These are phyloP conservation scores for Paramormyrops hopkinsi DNA, from an alignment of 2,797 vertebrate genomes.

Conservation along the genomic window DNA sequence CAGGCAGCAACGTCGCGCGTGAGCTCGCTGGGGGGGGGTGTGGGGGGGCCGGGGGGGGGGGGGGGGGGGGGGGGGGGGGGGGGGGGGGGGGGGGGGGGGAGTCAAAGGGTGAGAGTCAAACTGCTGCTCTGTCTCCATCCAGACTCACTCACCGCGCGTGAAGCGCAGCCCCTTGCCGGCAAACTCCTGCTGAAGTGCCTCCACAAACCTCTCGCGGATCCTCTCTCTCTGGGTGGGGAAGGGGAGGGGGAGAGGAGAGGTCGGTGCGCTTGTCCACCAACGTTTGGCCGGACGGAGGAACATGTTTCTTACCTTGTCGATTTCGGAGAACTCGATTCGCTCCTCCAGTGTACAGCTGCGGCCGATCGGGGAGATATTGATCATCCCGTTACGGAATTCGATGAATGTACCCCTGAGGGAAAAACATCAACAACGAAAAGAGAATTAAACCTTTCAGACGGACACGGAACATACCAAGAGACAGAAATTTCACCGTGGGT, in stretches of 20 bases:
- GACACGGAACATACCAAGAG: not conserved
- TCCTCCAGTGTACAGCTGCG: conserved; percentile 88
- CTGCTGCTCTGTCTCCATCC: not conserved
- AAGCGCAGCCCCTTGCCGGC: conserved; percentile 89
- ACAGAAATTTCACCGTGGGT: not conserved
- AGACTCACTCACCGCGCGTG: conserved; percentile 69
- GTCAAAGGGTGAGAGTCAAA: not conserved
- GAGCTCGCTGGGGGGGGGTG: too few species aligned
- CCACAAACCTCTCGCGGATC: conserved; percentile 93
- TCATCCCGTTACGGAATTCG: conserved; percentile 92
- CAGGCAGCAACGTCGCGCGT: too few species aligned
- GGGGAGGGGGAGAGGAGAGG: too few species aligned
- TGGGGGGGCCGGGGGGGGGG: too few species aligned
- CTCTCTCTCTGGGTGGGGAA: conserved; percentile 74
- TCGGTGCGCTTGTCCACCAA: not conserved
- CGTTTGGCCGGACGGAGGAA: not conserved
- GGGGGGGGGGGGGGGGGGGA: not conserved
- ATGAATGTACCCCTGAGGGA: conserved; percentile 88
- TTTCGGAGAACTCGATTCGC: conserved; percentile 85
- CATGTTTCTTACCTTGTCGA: conserved; percentile 77
- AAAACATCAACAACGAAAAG: not conserved
- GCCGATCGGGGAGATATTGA: conserved; percentile 93
- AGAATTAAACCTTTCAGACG: not conserved
- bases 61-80: not conserved
- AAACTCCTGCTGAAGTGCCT: conserved; percentile 86